These are phyloP conservation scores for Holacanthus passer DNA, from an alignment of 2,113 vertebrate species.

Conservation along the genomic window DNA sequence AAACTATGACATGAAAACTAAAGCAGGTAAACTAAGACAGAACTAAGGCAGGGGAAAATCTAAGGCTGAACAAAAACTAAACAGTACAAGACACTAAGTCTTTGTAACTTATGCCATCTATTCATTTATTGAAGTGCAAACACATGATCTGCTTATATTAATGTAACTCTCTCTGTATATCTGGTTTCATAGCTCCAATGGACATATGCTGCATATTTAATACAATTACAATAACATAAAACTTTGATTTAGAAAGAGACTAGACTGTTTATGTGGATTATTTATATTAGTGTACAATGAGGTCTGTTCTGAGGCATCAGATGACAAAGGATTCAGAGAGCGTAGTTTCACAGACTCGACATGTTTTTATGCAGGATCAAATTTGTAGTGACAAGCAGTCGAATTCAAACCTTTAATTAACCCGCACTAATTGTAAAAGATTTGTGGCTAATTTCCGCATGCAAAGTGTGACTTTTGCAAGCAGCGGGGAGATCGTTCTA, in stretches of 20 bases:
- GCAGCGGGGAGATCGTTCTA: constrained; percentile 18
- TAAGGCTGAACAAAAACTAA: too few species aligned
- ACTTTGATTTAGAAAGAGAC: neutral
- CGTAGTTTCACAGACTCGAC: neutral
- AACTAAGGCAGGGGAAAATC: too few species aligned
- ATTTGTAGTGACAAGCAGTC: neutral
- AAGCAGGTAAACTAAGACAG: too few species aligned
- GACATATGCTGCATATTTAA: neutral
- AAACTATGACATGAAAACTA: too few species aligned
- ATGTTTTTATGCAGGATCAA: neutral
- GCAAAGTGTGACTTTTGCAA: constrained; percentile 14
- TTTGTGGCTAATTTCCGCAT: neutral
- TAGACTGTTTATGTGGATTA: neutral
- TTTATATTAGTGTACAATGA: neutral
- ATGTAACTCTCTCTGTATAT: neutral
- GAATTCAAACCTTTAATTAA: constrained; percentile 7
- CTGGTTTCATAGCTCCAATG: neutral
- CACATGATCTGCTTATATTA: too few species aligned
- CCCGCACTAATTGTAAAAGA: neutral
- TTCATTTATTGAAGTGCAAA: too few species aligned
- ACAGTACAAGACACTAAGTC: too few species aligned
- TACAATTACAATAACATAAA: neutral
- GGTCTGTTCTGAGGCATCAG: neutral
- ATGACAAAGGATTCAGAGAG: neutral
- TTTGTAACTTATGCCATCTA: too few species aligned